Evolutionary conservation across 35 echinoderm and acorn worm species (phyloP).

Genomic region (Antedon bifida): DNA sequence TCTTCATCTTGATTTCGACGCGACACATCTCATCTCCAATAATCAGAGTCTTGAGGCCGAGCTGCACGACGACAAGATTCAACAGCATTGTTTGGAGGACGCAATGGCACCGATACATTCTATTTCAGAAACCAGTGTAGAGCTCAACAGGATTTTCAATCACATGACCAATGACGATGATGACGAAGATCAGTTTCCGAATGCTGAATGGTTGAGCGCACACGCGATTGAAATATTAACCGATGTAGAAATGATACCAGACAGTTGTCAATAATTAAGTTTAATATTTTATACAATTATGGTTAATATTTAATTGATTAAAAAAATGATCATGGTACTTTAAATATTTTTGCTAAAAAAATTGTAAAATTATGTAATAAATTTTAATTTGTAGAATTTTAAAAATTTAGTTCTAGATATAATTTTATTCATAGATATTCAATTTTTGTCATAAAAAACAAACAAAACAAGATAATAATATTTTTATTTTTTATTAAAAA

Average conservation of each 20-base stretch:
- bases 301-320: too few species aligned
- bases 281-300: too few species aligned
- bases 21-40: not conserved
- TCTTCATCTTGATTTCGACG: not conserved
- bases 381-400: too few species aligned
- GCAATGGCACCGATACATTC: not conserved
- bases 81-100: not conserved
- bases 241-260: not conserved
- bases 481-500: too few species aligned
- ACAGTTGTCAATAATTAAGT: too few species aligned
- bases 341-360: too few species aligned
- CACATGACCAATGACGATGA: not conserved
- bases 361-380: too few species aligned
- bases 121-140: not conserved
- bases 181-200: not conserved
- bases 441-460: too few species aligned
- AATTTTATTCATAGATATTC: too few species aligned
- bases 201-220: not conserved
- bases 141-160: not conserved
- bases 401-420: too few species aligned
- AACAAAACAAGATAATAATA: too few species aligned
- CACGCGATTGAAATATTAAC: not conserved
- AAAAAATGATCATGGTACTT: too few species aligned
- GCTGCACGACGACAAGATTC: not conserved
- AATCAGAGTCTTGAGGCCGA: not conserved